These are phyloP conservation scores for Pteromalus puparum DNA, from an alignment of 1,140 invertebrate genomes.

Conservation along the genomic window DNA sequence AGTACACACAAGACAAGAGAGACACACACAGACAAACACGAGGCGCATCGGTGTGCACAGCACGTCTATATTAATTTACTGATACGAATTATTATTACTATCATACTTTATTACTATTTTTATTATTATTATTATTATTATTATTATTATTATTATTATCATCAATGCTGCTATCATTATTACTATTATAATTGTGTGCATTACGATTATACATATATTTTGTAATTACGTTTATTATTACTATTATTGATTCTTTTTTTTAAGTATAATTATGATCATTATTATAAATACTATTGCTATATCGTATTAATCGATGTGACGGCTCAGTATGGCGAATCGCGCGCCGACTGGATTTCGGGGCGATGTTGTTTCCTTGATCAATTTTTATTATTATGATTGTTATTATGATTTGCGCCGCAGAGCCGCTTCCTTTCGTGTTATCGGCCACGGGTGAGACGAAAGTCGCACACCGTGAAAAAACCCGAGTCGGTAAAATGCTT, in stretches of 20 bases:
- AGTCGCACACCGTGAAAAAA: not conserved
- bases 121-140: constrained; percentile 37
- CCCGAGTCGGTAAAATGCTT: not conserved
- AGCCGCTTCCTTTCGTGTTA: not conserved
- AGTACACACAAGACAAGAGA: not conserved
- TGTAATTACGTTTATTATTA: constrained; percentile 49
- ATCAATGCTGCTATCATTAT: constrained; percentile 42
- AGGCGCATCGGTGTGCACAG: constrained; percentile 59
- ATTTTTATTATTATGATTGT: not conserved
- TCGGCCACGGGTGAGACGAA: not conserved
- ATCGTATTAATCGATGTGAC: constrained; percentile 54
- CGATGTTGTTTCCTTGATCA: not conserved
- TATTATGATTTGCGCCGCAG: not conserved
- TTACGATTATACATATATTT: constrained; percentile 52
- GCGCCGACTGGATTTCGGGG: constrained; percentile 43
- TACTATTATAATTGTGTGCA: constrained; percentile 53
- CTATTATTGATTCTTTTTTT: constrained; percentile 48
- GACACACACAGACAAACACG: constrained; percentile 2
- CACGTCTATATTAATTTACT: constrained; percentile 60
- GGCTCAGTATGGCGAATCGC: constrained; percentile 51
- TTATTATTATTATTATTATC: constrained; percentile 30
- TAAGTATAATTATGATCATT: constrained; percentile 54
- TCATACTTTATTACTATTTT: constrained; percentile 58
- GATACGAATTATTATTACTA: constrained; percentile 32
- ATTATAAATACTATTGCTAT: constrained; percentile 53